Evolutionary conservation across 2,113 vertebrate genomes (phyloP).

Genomic region (Chamaea fasciata): DNA sequence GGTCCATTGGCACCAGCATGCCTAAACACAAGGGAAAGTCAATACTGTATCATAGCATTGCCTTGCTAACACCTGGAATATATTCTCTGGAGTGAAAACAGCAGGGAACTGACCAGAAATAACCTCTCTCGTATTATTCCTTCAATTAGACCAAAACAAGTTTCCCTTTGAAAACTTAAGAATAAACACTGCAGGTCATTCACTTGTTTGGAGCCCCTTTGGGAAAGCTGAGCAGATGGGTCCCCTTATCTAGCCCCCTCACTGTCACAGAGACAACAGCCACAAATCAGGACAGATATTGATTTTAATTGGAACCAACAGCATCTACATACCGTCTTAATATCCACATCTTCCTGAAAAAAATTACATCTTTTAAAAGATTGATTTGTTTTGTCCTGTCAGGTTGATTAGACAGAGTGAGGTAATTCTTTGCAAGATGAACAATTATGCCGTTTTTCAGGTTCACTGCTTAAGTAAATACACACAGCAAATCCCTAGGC

Average conservation of each 20-base stretch:
- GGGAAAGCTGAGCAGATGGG: constrained; percentile 76
- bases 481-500: constrained; percentile 26
- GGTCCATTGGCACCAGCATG: constrained; percentile 56
- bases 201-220: constrained; percentile 77
- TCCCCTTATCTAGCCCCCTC: constrained; percentile 71
- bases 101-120: constrained; percentile 83
- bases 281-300: constrained; percentile 76
- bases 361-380: constrained; percentile 33
- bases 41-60: constrained; percentile 28
- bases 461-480: constrained; percentile 49
- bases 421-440: constrained; percentile 51
- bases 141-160: constrained; percentile 85
- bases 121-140: constrained; percentile 78
- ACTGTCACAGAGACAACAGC: constrained; percentile 74
- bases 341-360: constrained; percentile 74
- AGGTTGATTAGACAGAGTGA: constrained; percentile 65
- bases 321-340: constrained; percentile 72
- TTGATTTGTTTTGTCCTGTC: constrained; percentile 49
- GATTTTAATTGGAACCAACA: constrained; percentile 84
- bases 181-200: constrained; percentile 83
- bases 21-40: constrained; percentile 61
- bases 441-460: constrained; percentile 54
- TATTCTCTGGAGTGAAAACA: constrained; percentile 81
- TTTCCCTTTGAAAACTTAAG: constrained; percentile 83
- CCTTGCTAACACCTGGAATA: constrained; percentile 77